Conservation (phyloP, 2,888 invertebrate species). For the Caenorhabditis drosophilae region DNA sequence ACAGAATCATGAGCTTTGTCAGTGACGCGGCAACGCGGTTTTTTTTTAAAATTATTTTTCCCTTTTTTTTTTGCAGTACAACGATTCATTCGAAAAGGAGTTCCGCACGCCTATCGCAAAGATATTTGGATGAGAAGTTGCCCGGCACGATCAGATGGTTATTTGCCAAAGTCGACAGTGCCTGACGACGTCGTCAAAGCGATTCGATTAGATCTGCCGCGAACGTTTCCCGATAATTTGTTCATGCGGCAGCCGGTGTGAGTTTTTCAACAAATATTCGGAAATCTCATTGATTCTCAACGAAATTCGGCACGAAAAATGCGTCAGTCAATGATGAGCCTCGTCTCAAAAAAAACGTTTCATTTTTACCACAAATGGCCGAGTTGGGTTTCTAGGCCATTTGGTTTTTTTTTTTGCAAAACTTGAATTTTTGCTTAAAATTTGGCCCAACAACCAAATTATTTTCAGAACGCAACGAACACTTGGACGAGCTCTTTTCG, state of each 20-base stretch:
- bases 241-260: slow-evolving; percentile 18
- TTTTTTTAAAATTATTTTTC: background rate
- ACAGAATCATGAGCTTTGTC: slow-evolving; percentile 31
- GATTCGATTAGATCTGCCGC: slow-evolving; percentile 47
- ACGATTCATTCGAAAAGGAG: slow-evolving; percentile 52
- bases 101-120: slow-evolving; percentile 44
- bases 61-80: slow-evolving; percentile 47
- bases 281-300: too few species aligned
- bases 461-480: slow-evolving; percentile 30
- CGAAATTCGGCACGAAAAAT: too few species aligned
- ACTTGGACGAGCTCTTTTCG: slow-evolving; percentile 41
- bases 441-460: too few species aligned
- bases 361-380: too few species aligned
- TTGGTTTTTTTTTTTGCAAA: too few species aligned
- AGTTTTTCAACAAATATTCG: background rate
- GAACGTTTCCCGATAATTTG: slow-evolving; percentile 53
- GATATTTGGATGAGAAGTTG: slow-evolving; percentile 51
- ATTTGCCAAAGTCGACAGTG: slow-evolving; percentile 21
- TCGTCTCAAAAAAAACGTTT: too few species aligned
- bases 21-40: background rate
- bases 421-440: too few species aligned
- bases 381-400: too few species aligned
- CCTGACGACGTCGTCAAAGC: slow-evolving; percentile 42
- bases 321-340: too few species aligned
- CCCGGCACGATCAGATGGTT: slow-evolving; percentile 25